Evolutionary conservation across 2,888 invertebrate genomes (phyloP), one percentile per base, ranked within the genome.

Genomic region (Calameuta filiformis): DNA sequence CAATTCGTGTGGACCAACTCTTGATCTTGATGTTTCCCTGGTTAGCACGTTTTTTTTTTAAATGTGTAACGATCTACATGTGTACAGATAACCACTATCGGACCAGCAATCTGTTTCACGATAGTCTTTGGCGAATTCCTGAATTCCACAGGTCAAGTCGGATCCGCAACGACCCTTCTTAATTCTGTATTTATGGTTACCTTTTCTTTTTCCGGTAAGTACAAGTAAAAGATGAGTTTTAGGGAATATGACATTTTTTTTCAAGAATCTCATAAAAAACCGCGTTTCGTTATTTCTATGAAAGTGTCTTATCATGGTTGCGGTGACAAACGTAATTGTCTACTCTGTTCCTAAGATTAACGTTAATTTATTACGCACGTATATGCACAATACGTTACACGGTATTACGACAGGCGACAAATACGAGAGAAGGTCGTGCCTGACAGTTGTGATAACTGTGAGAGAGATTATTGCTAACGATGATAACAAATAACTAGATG

Each of bases 61-160:
- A 35, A 35, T 12, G 35, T 12, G 0, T 35, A 3, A 35, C 3
- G 12, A 35, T 35, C 12, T 35, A 11, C 3, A 35, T 71, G 9
- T 12, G 31, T 4, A 15, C 12, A 96, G 96, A 93, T 95, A 87
- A 93, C 95, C 69, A 94, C 94, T 0, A 92, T 95, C 73, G 94
- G 95, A 1, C 95, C 95, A 0, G 92, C 94, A 56, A 93, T 95
- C 31, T 95, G 95, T 0, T 96, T 96, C 84, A 95, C 95, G 0
- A 93, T 96, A 75, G 90, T 96, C 73, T 96, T 95, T 86, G 95
- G 95, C 35, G 94, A 95, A 77, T 96, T 96, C 87, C 93, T 96
- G 77, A 92, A 93, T 79, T 93, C 93, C 37, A 91, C 94, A 31
- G 95, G 95, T 35, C 94, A 94, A 75, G 95, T 94, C 84, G 95